Conservation (phyloP, 1,140 invertebrate species). For the Pseudomyrmex gracilis region DNA sequence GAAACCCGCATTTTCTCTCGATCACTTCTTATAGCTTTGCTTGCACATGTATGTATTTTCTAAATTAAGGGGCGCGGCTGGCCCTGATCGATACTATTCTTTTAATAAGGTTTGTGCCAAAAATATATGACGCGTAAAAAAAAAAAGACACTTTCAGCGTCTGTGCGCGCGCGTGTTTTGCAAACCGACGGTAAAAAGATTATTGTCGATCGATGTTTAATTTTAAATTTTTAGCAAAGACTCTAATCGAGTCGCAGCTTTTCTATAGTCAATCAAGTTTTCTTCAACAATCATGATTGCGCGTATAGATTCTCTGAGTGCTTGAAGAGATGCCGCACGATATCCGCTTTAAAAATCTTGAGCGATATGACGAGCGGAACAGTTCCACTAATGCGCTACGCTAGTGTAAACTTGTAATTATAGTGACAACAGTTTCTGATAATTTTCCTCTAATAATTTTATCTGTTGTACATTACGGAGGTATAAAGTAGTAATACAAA, state of each 20-base stretch:
- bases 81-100: background rate
- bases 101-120: background rate
- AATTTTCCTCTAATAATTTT: too few species aligned
- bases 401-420: too few species aligned
- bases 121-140: background rate
- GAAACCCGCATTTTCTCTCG: too few species aligned
- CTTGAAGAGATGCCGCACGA: slow-evolving; percentile 4
- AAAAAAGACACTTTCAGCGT: too few species aligned
- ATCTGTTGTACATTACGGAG: too few species aligned
- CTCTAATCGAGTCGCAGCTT: background rate
- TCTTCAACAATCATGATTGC: background rate
- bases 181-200: background rate
- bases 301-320: slow-evolving; percentile 13
- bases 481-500: too few species aligned
- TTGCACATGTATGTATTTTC: too few species aligned
- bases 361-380: slow-evolving; percentile 10
- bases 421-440: too few species aligned
- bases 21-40: too few species aligned
- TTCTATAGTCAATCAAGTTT: slow-evolving; percentile 1
- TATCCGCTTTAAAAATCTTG: slow-evolving; percentile 35
- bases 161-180: too few species aligned
- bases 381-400: too few species aligned
- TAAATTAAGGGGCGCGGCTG: background rate
- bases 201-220: background rate
- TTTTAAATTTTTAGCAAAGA: background rate